Conservation (phyloP, 2,888 invertebrate species). For the Chouioia cunea region DNA sequence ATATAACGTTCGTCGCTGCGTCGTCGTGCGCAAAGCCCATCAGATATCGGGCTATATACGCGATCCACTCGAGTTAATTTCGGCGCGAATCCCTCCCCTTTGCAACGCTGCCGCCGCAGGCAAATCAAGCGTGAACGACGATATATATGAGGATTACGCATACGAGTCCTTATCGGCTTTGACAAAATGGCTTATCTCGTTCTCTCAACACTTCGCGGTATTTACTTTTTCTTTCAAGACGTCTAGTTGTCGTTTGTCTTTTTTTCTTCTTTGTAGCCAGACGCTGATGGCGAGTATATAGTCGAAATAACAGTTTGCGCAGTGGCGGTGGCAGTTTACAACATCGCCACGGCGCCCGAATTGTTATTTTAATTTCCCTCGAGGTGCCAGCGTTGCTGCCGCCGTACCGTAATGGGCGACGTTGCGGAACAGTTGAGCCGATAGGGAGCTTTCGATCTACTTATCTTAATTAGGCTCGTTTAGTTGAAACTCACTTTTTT, state of each 20-base stretch:
- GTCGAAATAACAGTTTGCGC: slow-evolving; percentile 14
- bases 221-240: slow-evolving; percentile 23
- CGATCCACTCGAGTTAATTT: slow-evolving; percentile 26
- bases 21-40: too few species aligned
- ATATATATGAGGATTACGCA: slow-evolving; percentile 25
- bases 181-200: slow-evolving; percentile 44
- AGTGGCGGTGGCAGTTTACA: not conserved
- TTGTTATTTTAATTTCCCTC: slow-evolving; percentile 31
- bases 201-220: too few species aligned
- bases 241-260: slow-evolving; percentile 9
- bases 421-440: slow-evolving; percentile 6
- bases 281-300: slow-evolving; percentile 2
- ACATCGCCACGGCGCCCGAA: not conserved
- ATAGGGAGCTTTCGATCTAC: slow-evolving; percentile 31
- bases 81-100: not conserved
- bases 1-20: too few species aligned
- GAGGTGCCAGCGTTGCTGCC: not conserved
- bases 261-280: not conserved
- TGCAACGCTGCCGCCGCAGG: too few species aligned
- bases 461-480: slow-evolving; percentile 41
- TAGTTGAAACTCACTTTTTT: not conserved
- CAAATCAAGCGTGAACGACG: slow-evolving; percentile 37
- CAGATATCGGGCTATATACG: not conserved
- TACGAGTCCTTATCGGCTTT: slow-evolving; percentile 11
- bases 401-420: not conserved